Evolutionary conservation across 2,797 vertebrate genomes (phyloP).

Genomic region (Tamandua tetradactyla): DNA sequence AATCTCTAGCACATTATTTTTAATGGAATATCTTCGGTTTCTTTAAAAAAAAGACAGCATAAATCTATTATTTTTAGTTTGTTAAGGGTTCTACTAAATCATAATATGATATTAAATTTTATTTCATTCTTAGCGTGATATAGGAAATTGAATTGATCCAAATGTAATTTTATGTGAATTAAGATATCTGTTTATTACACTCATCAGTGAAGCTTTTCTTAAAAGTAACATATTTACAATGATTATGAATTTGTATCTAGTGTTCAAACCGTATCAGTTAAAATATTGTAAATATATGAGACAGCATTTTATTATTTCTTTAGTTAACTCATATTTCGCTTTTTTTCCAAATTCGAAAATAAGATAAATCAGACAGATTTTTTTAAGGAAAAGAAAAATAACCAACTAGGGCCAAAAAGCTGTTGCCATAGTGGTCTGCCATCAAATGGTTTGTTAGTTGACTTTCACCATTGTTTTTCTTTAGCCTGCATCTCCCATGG

Average conservation of each 20-base stretch:
- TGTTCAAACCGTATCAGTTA: slow-evolving; percentile 37
- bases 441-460: neutral
- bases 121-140: slow-evolving; percentile 26
- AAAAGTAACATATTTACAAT: neutral
- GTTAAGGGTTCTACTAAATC: slow-evolving; percentile 47
- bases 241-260: neutral
- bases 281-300: slow-evolving; percentile 46
- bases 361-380: slow-evolving; percentile 18
- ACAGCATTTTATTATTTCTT: neutral
- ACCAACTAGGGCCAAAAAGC: neutral
- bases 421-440: neutral
- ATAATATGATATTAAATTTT: slow-evolving; percentile 4
- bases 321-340: slow-evolving; percentile 16
- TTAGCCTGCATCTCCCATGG: neutral
- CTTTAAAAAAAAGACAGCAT: slow-evolving; percentile 50
- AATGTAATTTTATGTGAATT: slow-evolving; percentile 59
- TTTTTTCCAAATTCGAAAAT: slow-evolving; percentile 52
- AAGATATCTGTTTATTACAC: slow-evolving; percentile 35
- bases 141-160: slow-evolving; percentile 65
- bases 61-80: slow-evolving; percentile 42
- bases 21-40: slow-evolving; percentile 49
- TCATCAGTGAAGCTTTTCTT: slow-evolving; percentile 10
- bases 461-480: neutral
- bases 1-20: slow-evolving; percentile 52
- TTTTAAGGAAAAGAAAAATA: slow-evolving; percentile 33